Conservation (phyloP, 2,888 invertebrate genomes). For the Physocephala rufipes region DNA sequence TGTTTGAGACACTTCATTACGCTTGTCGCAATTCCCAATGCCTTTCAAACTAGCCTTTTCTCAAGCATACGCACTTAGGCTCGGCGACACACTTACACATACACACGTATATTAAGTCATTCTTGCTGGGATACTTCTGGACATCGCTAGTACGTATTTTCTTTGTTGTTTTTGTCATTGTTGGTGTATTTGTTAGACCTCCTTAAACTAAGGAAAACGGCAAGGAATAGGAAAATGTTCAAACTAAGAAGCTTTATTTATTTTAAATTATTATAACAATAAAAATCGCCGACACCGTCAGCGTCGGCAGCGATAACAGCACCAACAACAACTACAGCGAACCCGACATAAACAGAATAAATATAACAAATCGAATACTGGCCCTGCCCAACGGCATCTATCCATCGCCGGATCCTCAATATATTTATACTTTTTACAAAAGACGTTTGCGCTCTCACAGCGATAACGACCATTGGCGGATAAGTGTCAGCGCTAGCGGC, state of each 20-base stretch:
- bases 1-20: slow-evolving; percentile 54
- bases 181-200: slow-evolving; percentile 19
- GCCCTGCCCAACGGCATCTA: slow-evolving; percentile 13
- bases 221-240: not conserved
- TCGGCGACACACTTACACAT: not conserved
- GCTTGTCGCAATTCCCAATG: slow-evolving; percentile 42
- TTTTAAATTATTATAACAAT: slow-evolving; percentile 21
- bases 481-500: no score
- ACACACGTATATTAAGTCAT: not conserved
- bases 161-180: slow-evolving; percentile 33
- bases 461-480: no score
- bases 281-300: not conserved
- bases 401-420: no score
- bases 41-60: slow-evolving; percentile 31
- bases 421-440: not conserved
- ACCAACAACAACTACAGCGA: no score
- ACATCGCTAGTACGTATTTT: no score
- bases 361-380: not conserved
- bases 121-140: slow-evolving; percentile 21
- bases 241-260: slow-evolving; percentile 25
- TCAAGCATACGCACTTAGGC: slow-evolving; percentile 32
- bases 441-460: slow-evolving; percentile 25
- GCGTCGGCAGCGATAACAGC: not conserved
- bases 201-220: slow-evolving; percentile 9
- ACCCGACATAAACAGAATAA: no score